Evolutionary conservation across 2,113 vertebrate species (phyloP).

Genomic region (Phalacrocorax pelagicus): DNA sequence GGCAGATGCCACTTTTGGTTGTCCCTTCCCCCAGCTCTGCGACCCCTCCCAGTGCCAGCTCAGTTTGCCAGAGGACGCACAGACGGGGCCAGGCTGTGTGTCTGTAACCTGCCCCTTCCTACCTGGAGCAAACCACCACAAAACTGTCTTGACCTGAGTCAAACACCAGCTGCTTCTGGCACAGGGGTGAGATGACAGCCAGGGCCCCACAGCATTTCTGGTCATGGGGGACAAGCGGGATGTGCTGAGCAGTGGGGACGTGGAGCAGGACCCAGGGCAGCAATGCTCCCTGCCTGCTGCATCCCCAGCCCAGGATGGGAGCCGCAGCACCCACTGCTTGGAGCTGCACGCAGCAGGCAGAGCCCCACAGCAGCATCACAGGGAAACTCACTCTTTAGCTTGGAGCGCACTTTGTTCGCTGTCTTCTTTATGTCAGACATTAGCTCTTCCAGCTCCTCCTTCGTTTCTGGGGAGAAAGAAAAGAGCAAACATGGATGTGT

Average conservation of each 20-base stretch:
- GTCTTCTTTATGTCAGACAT: constrained; percentile 97
- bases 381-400: constrained; percentile 89
- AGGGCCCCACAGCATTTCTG: not conserved
- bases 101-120: not conserved
- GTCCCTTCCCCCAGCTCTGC: not conserved
- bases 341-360: not conserved
- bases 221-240: not conserved
- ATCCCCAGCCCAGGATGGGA: not conserved
- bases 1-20: not conserved
- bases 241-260: not conserved
- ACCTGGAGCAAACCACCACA: not conserved
- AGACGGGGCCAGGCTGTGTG: rapidly evolving
- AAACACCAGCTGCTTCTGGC: not conserved
- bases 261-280: not conserved
- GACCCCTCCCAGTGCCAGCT: not conserved
- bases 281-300: not conserved
- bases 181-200: not conserved
- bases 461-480: constrained; percentile 82
- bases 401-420: constrained; percentile 96
- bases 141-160: not conserved
- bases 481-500: not conserved
- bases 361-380: not conserved
- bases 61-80: not conserved
- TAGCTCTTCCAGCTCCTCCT: constrained; percentile 92
- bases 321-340: rapidly evolving